Evolutionary conservation across 2,888 invertebrate genomes (phyloP).

Genomic region (Anorthoa munda): DNA sequence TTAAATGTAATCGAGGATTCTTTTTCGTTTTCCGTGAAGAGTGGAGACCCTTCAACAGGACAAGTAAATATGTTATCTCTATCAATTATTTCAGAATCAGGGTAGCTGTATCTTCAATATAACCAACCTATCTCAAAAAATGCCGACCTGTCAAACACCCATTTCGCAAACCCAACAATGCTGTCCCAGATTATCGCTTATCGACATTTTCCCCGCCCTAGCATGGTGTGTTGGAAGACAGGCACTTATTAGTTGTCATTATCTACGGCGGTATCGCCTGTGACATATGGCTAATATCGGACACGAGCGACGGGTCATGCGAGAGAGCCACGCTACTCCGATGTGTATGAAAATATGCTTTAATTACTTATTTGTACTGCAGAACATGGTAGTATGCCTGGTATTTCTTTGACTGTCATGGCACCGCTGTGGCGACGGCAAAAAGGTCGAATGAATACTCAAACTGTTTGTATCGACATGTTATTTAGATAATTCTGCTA

Average conservation of each 20-base stretch:
- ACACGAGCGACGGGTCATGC: constrained; percentile 82
- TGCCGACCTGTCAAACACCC: not conserved
- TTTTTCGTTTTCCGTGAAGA: too few relatives aligned
- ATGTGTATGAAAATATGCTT: constrained; percentile 78
- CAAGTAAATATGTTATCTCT: too few relatives aligned
- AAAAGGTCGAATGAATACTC: constrained; percentile 13
- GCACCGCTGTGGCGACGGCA: constrained; percentile 5
- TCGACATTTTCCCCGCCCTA: constrained; percentile 75
- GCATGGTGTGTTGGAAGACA: constrained; percentile 85
- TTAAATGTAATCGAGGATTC: too few relatives aligned
- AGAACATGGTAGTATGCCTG: constrained; percentile 41
- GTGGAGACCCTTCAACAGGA: too few relatives aligned
- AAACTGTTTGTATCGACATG: constrained; percentile 3
- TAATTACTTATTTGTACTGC: constrained; percentile 82
- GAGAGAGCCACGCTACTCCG: constrained; percentile 80
- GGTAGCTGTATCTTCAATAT: not conserved
- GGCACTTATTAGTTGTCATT: constrained; percentile 90
- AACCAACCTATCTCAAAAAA: not conserved
- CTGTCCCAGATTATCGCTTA: constrained; percentile 42
- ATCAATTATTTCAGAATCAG: too few relatives aligned
- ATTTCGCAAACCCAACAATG: not conserved
- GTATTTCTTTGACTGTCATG: constrained; percentile 41
- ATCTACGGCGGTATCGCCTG: constrained; percentile 87
- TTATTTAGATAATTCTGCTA: not conserved
- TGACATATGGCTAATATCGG: constrained; percentile 90